These are phyloP conservation scores for Apoda limacodes DNA, from an alignment of 2,888 invertebrate species.

Conservation along the genomic window DNA sequence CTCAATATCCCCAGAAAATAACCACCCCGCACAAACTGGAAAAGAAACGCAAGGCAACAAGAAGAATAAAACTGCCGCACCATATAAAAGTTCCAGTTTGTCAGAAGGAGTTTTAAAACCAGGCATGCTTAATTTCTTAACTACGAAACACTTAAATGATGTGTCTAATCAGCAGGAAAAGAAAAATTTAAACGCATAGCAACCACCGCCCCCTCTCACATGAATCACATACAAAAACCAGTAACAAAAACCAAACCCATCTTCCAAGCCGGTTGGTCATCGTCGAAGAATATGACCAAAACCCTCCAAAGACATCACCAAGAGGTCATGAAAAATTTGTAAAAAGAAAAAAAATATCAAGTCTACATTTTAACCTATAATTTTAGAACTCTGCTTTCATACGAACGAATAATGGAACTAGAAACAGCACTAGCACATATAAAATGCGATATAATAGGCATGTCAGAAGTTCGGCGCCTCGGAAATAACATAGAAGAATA, in stretches of 20 bases:
- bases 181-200: too few species aligned
- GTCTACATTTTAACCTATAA: background rate
- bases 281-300: background rate
- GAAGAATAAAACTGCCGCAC: slow-evolving; percentile 10
- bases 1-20: slow-evolving; percentile 14
- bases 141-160: too few species aligned
- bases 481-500: background rate
- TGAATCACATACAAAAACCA: too few species aligned
- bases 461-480: background rate
- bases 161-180: too few species aligned
- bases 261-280: too few species aligned
- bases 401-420: background rate
- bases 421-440: background rate
- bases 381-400: background rate
- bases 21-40: background rate
- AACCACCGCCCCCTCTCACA: too few species aligned
- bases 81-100: background rate
- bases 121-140: too few species aligned
- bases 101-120: slow-evolving; percentile 3
- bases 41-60: slow-evolving; percentile 10
- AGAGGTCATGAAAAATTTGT: background rate
- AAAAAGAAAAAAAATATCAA: background rate
- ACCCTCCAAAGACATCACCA: background rate
- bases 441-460: background rate
- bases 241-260: too few species aligned